These are phyloP conservation scores for Tylochromis polylepis DNA, from an alignment of 2,113 vertebrate species.

Conservation along the genomic window DNA sequence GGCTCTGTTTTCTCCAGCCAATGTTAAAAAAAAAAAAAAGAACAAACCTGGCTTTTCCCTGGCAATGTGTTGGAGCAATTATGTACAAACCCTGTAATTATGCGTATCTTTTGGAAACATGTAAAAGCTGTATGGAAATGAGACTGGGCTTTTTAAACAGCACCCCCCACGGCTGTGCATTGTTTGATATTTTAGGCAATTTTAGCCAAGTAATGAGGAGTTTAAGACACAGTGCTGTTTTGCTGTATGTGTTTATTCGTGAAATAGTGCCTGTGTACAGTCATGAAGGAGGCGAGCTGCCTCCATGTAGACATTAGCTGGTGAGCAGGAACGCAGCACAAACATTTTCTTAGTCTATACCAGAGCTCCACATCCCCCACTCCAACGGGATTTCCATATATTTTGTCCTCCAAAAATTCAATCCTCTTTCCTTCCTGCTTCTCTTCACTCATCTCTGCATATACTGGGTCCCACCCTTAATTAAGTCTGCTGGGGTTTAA, in stretches of 20 bases:
- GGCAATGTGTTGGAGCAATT: slow-evolving; percentile 72
- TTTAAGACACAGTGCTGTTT: slow-evolving; percentile 41
- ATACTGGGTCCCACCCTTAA: slow-evolving; percentile 88
- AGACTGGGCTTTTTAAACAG: slow-evolving; percentile 59
- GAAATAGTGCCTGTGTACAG: not conserved
- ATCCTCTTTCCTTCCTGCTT: slow-evolving; percentile 37
- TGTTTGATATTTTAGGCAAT: slow-evolving; percentile 70
- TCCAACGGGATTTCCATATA: not conserved
- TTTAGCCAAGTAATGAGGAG: slow-evolving; percentile 55
- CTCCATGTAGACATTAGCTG: slow-evolving; percentile 34
- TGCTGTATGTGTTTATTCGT: slow-evolving; percentile 5
- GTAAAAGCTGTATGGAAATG: slow-evolving; percentile 75
- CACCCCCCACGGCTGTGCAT: slow-evolving; percentile 38
- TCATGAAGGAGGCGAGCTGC: not conserved
- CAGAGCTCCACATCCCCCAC: not conserved
- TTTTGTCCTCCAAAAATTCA: slow-evolving; percentile 11
- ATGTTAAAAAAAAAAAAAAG: slow-evolving; percentile 38
- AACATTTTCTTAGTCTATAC: not conserved
- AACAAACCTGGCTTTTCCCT: slow-evolving; percentile 71
- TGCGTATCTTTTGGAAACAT: slow-evolving; percentile 76
- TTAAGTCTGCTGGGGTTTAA: slow-evolving; percentile 95
- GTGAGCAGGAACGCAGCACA: not conserved
- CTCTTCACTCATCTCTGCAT: slow-evolving; percentile 52
- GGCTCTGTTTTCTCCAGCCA: slow-evolving; percentile 59
- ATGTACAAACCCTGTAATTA: slow-evolving; percentile 74